These are phyloP conservation scores for Dendrophyllia cribrosa DNA, from an alignment of 64 coral and sea anemone genomes.

Conservation along the genomic window DNA sequence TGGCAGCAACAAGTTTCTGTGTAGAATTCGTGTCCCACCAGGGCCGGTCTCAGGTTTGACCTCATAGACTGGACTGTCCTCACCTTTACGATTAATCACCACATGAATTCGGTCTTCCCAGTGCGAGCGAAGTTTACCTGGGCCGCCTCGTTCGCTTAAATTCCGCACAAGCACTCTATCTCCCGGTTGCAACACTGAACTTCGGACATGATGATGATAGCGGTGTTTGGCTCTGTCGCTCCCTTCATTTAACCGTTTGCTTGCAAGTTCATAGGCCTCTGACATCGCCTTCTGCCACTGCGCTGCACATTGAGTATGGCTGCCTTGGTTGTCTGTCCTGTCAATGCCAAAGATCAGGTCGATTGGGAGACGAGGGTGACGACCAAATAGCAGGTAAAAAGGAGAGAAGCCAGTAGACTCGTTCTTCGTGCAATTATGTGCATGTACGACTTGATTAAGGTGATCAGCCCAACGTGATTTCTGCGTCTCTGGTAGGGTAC, in stretches of 20 bases:
- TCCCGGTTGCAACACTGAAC: conserved; percentile 30
- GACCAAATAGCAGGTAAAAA: conserved; percentile 47
- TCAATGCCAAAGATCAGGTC: conserved; percentile 58
- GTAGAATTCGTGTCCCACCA: conserved; percentile 40
- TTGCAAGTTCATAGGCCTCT: conserved; percentile 20
- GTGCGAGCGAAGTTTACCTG: conserved; percentile 44
- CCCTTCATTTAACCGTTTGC: not conserved
- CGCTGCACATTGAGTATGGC: conserved; percentile 12
- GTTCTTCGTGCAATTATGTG: conserved; percentile 53
- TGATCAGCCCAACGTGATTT: conserved; percentile 64
- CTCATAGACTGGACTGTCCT: conserved; percentile 47
- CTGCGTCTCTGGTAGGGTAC: conserved; percentile 57
- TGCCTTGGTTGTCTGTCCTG: conserved; percentile 13
- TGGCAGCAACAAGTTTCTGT: conserved; percentile 51
- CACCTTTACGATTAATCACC: conserved; percentile 40
- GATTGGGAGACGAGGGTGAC: conserved; percentile 20
- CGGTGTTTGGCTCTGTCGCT: conserved; percentile 32
- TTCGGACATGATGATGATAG: conserved; percentile 17
- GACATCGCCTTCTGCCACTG: conserved; percentile 22
- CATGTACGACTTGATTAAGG: conserved; percentile 47
- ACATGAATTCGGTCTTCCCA: conserved; percentile 47
- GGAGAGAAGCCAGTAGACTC: conserved; percentile 55
- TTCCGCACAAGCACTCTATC: conserved; percentile 60
- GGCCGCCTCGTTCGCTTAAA: conserved; percentile 42
- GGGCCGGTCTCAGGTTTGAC: conserved; percentile 19